Base-by-base conservation (phyloP, 2,888 invertebrate species). In the Tenthredo notha region DNA sequence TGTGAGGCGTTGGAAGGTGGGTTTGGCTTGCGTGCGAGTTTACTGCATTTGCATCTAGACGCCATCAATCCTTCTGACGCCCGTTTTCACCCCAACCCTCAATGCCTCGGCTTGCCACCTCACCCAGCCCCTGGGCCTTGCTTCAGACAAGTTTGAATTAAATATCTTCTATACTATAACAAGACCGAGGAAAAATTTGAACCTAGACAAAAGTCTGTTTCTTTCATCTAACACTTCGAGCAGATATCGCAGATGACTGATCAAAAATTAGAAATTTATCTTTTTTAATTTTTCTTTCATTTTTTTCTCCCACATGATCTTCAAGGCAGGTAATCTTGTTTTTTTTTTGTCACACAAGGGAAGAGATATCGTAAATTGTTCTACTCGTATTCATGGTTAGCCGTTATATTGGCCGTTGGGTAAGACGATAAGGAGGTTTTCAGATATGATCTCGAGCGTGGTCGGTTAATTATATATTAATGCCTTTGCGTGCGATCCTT, bases 21-120 rank as follows among this genome's bases (percentile, higher is more conserved):
- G 91, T 90, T 91, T 84, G 70, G 89, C 90, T 92, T 92, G 92
- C 92, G 92, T 93, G 93, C 92, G 89, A 91, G 91, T 91, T 92
- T 91, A 91, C 90, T 91, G 90, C 92, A 93, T 93, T 93, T 93
- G 93, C 93, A 93, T 93, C 92, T 92, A 93, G 93, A 93, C 92
- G 90, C 93, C 93, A 93, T 93, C 93, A 93, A 93, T 93, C 93
- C 93, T 92, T 89, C 92, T 91, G 93, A 93, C 93, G 92, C 93
- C 92, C 92, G 91, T 91, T 91, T 91, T 90, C 90, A 89, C 87
- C 87, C 88, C 86, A 70, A 83, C 86, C 85, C 85, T 89, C 87
- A 87, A 61, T 61, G 86, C 87, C 85, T 87, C 85, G 85, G 86
- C 87, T 85, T 88, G 85, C 85, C 78, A 72, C 84, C 85, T 40